Percentiles rank a stretch among this genome's conserved stretches.
Evolutionary conservation across 2,888 invertebrate species (phyloP).

Genomic region (Pterobdella sp.): DNA sequence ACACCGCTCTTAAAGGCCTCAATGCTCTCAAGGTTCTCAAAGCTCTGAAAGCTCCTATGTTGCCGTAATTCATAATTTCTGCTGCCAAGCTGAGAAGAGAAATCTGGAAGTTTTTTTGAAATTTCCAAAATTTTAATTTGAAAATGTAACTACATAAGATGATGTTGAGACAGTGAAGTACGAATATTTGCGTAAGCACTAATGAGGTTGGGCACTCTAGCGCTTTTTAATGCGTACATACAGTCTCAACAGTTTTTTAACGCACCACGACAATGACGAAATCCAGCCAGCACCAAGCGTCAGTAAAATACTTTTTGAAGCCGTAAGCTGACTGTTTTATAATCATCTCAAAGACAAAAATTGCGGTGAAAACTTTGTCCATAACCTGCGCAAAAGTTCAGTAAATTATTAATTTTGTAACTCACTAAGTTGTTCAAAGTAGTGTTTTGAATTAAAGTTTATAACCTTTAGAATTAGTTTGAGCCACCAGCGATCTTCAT

Average conservation of each 20-base stretch:
- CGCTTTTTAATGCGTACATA: background rate
- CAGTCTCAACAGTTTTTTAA: background rate
- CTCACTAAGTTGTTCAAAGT: no score
- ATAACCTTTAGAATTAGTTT: slow-evolving; percentile 52
- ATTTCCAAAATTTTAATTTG: background rate
- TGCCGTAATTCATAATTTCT: slow-evolving; percentile 70
- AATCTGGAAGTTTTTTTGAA: slow-evolving; percentile 51
- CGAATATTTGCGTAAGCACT: background rate
- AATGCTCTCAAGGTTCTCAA: slow-evolving; percentile 96
- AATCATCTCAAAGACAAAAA: slow-evolving; percentile 97
- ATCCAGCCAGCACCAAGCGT: slow-evolving; percentile 99
- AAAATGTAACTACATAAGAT: background rate
- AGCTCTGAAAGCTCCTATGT: slow-evolving; percentile 97
- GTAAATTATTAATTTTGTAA: no score
- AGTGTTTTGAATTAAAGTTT: no score
- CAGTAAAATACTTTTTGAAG: slow-evolving; percentile 92
- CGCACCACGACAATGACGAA: slow-evolving; percentile 96
- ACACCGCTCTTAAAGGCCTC: slow-evolving; percentile 95
- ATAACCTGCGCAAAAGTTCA: slow-evolving; percentile 48
- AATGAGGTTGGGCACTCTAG: background rate
- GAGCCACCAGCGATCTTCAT: slow-evolving; percentile 73
- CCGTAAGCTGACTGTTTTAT: slow-evolving; percentile 96
- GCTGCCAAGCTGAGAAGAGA: slow-evolving; percentile 83
- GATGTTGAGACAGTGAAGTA: background rate
- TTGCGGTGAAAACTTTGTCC: slow-evolving; percentile 95